phyloP scores from a whole-genome alignment of 2,797 vertebrate genomes.

The Anas bernieri region DNA sequence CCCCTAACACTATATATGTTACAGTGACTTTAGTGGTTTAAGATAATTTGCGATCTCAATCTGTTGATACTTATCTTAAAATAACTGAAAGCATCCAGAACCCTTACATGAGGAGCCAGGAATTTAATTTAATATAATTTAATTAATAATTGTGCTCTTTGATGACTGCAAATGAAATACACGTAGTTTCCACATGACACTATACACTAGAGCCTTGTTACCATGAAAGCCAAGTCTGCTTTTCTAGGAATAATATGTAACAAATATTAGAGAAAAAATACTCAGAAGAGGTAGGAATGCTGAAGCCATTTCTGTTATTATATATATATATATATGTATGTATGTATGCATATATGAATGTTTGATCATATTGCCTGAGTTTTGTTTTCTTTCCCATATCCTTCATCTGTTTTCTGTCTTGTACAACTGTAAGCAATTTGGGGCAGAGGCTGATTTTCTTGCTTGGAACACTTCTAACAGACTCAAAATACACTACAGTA shows the following conservation, averaged over 20 bases:
- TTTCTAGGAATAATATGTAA: neutral
- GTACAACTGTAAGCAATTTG: neutral
- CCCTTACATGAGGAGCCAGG: neutral
- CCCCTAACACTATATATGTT: neutral
- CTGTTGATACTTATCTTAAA: neutral
- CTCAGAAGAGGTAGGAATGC: neutral
- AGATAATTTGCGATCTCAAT: neutral
- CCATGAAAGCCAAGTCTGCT: neutral
- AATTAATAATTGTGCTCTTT: neutral
- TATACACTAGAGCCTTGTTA: neutral
- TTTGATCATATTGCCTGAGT: neutral
- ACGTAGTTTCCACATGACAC: neutral
- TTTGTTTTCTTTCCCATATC: neutral
- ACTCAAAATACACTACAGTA: neutral
- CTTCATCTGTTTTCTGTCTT: constrained; percentile 46
- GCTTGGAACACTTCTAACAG: constrained; percentile 23
- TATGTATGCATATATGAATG: neutral
- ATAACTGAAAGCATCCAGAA: neutral
- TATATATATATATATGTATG: neutral
- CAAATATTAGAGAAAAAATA: neutral
- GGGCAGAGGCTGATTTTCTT: neutral
- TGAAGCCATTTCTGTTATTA: neutral
- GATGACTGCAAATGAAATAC: neutral
- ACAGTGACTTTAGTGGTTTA: neutral
- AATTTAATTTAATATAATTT: neutral